Evolutionary conservation across 2,797 vertebrate genomes (phyloP).

Genomic region (Leptatherina wallacei): DNA sequence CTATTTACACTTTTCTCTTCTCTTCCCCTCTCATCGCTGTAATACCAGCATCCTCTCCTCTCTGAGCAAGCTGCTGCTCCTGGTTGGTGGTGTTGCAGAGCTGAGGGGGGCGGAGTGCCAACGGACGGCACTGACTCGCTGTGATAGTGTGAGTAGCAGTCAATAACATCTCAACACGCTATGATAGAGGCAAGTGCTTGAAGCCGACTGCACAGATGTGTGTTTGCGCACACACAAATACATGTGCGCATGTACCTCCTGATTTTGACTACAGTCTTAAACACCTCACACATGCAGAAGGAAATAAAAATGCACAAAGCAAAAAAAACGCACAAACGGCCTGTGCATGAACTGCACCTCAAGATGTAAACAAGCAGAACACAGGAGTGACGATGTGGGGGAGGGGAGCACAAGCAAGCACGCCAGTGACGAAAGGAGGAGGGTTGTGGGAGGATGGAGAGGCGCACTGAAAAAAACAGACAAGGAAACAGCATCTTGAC

Average conservation of each 20-base stretch:
- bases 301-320: neutral
- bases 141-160: conserved; percentile 69
- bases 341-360: conserved; percentile 47
- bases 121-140: conserved; percentile 70
- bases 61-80: conserved; percentile 62
- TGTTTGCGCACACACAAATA: conserved; percentile 8
- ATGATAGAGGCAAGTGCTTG: conserved; percentile 44
- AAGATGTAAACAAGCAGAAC: conserved; percentile 79
- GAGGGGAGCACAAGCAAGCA: conserved; percentile 61
- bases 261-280: conserved; percentile 23
- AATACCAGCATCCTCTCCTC: conserved; percentile 61
- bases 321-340: conserved; percentile 1
- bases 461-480: conserved; percentile 36
- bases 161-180: conserved; percentile 76
- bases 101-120: conserved; percentile 60
- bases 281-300: conserved; percentile 13
- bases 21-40: conserved; percentile 28
- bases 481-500: conserved; percentile 72
- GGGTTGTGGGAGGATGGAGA: conserved; percentile 55
- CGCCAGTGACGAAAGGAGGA: conserved; percentile 55
- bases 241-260: conserved; percentile 15
- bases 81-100: conserved; percentile 63
- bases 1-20: conserved; percentile 22
- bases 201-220: conserved; percentile 15
- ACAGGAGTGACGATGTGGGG: conserved; percentile 62